Base-by-base conservation (phyloP, 2,888 invertebrate genomes). In the Gonocerus acuteangulatus region DNA sequence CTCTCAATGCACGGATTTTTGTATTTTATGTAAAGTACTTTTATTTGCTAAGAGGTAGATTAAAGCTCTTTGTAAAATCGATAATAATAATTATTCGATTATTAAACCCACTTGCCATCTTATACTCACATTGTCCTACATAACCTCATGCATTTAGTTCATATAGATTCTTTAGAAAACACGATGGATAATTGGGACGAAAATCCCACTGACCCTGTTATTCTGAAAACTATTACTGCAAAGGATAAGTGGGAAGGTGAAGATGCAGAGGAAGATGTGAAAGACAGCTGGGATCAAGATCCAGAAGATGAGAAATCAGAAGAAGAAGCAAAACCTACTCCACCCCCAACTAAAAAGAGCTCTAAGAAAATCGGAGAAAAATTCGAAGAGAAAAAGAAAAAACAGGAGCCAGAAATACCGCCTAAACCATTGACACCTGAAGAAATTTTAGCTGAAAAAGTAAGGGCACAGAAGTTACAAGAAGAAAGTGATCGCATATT, bases 241-340 rank as follows among this genome's bases (percentile, higher is more conserved):
- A 62, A 58, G 48, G 56, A 23, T 39, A 62, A 62, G 16, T 90
- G 90, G 90, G 89, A 87, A 74, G 90, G 89, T 70, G 90, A 90
- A 73, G 90, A 90, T 74, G 89, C 88, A 72, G 90, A 90, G 62
- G 89, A 90, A 58, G 84, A 84, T 69, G 87, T 90, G 70, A 89
- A 94, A 93, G 94, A 94, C 72, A 91, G 87, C 74, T 95, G 95
- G 95, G 94, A 95, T 74, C 63, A 65, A 34, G 92, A 92, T 76
- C 90, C 88, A 45, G 87, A 89, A 68, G 85, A 84, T 71, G 90
- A 90, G 70, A 86, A 87, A 70, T 44, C 56, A 22, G 86, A 86
- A 71, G 86, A 85, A 71, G 84, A 85, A 70, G 85, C 86, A 67
- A 85, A 85, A 71, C 80, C 79, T 71, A 82, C 82, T 65, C 79